phyloP scores from a whole-genome alignment of 2,113 vertebrate species.

The Leuciscus idus region DNA sequence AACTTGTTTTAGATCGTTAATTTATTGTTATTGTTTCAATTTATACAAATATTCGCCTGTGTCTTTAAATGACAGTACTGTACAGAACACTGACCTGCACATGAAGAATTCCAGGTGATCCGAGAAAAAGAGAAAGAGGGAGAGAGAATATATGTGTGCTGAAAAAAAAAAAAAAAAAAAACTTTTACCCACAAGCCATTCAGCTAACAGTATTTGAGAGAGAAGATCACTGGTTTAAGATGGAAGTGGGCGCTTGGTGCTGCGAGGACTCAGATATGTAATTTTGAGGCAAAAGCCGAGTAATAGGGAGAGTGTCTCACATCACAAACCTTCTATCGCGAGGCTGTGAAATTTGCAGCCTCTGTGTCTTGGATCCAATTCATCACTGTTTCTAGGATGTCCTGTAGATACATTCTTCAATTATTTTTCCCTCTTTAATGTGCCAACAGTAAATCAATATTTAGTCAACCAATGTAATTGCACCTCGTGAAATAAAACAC shows the following conservation, averaged over 20 bases:
- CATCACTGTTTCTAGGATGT: slow-evolving; percentile 74
- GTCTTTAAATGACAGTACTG: background rate
- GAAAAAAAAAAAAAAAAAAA: too few relatives aligned
- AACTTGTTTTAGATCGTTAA: too few relatives aligned
- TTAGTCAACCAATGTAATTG: slow-evolving; percentile 81
- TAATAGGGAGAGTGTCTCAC: slow-evolving; percentile 44
- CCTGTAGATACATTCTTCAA: slow-evolving; percentile 83
- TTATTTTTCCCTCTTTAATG: slow-evolving; percentile 81
- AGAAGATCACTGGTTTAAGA: slow-evolving; percentile 31
- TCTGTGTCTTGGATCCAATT: slow-evolving; percentile 68
- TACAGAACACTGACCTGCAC: slow-evolving; percentile 2
- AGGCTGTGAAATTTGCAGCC: slow-evolving; percentile 57
- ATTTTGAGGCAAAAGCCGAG: slow-evolving; percentile 46
- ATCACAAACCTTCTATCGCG: slow-evolving; percentile 62
- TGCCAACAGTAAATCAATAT: slow-evolving; percentile 76
- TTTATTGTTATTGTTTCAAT: too few relatives aligned
- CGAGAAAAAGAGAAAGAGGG: slow-evolving; percentile 42
- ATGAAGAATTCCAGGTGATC: background rate
- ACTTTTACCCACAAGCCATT: slow-evolving; percentile 19
- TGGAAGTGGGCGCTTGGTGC: background rate
- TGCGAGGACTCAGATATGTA: slow-evolving; percentile 14
- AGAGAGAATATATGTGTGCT: background rate
- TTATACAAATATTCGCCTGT: too few relatives aligned
- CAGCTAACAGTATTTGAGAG: background rate
- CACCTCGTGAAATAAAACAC: slow-evolving; percentile 69